Evolutionary conservation across 30 jellyfish, hydroid and myxozoan genomes (phyloP).

Genomic region (Cassiopea andromeda): DNA sequence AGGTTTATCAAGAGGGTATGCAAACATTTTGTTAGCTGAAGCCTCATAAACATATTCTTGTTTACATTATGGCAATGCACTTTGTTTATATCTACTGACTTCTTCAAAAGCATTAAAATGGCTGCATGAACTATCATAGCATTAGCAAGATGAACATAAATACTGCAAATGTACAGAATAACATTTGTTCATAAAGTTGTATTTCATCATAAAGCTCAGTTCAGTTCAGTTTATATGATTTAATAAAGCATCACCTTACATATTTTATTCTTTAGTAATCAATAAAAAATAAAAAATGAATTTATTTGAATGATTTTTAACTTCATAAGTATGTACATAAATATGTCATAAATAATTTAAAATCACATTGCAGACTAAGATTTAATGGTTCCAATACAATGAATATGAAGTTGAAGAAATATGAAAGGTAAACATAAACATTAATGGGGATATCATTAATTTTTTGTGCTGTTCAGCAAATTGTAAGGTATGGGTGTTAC

Average conservation of each 20-base stretch:
- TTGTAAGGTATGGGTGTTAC: too few species aligned
- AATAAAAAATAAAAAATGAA: too few species aligned
- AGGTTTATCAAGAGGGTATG: conserved; percentile 10
- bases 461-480: too few species aligned
- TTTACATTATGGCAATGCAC: too few species aligned
- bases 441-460: not conserved
- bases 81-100: too few species aligned
- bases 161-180: not conserved
- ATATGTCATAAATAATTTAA: not conserved
- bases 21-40: not conserved
- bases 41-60: not conserved
- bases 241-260: not conserved
- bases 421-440: conserved; percentile 24
- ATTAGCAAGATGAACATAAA: too few species aligned
- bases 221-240: not conserved
- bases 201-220: not conserved
- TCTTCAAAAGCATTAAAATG: too few species aligned
- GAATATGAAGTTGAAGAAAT: conserved; percentile 18
- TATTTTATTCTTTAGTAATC: not conserved
- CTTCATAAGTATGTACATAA: not conserved
- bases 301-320: not conserved
- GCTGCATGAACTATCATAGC: too few species aligned
- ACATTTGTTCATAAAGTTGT: not conserved
- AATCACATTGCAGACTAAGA: conserved; percentile 24
- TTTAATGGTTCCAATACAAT: conserved; percentile 26